Evolutionary conservation across 2,113 vertebrate species (phyloP).

Genomic region (Pogonocichla stellata): DNA sequence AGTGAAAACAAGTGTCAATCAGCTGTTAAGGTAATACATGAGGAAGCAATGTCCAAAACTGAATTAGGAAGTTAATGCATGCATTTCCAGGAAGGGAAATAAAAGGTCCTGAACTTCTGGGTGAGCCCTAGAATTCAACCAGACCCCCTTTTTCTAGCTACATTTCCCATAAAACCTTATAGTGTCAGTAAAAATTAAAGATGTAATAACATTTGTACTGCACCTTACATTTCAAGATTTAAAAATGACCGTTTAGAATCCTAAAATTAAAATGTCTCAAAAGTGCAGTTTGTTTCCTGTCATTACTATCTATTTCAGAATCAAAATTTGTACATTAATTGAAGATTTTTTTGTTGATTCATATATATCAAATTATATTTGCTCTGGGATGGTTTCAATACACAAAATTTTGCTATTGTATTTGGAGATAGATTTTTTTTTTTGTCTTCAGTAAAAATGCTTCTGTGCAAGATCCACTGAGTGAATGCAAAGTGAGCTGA

Average conservation of each 20-base stretch:
- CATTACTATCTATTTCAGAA: background rate
- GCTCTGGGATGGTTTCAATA: background rate
- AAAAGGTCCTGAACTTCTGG: background rate
- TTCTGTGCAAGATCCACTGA: background rate
- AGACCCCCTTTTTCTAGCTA: background rate
- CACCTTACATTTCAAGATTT: background rate
- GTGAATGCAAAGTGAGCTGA: background rate
- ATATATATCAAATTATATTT: background rate
- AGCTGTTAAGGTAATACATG: background rate
- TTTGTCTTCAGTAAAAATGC: background rate
- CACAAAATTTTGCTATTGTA: background rate
- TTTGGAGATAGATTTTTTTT: background rate
- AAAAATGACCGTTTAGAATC: background rate
- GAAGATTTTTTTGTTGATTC: background rate
- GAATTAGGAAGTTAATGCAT: background rate
- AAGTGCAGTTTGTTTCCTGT: background rate
- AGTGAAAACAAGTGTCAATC: background rate
- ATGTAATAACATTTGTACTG: background rate
- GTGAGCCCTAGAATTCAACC: background rate
- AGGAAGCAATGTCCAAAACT: background rate
- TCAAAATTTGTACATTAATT: background rate
- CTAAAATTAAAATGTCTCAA: background rate
- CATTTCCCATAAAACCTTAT: background rate
- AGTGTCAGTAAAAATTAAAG: background rate
- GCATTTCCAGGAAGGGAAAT: background rate